Conservation (phyloP, 2,113 vertebrate genomes). For the Bungarus multicinctus region DNA sequence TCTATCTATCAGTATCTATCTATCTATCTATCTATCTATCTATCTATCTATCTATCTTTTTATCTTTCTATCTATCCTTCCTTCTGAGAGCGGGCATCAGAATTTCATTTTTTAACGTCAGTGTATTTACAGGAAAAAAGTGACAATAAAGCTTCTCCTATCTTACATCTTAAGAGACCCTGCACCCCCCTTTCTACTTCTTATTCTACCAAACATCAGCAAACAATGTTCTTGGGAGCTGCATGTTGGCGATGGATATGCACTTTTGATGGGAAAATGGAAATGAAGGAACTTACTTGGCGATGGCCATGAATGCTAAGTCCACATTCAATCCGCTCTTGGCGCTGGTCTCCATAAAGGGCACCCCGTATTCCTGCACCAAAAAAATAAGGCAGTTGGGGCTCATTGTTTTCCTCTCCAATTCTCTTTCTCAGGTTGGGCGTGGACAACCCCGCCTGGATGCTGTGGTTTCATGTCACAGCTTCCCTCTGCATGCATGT, state of each 20-base stretch:
- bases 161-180: not conserved
- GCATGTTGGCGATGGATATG: not conserved
- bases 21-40: too few species aligned
- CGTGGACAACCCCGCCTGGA: not conserved
- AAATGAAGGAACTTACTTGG: conserved; percentile 77
- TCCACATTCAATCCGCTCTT: conserved; percentile 90
- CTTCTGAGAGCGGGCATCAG: too few species aligned
- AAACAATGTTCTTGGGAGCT: not conserved
- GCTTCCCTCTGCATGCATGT: too few species aligned
- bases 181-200: not conserved
- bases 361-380: conserved; percentile 86
- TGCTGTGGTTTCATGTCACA: not conserved
- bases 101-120: too few species aligned
- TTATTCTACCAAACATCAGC: not conserved
- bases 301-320: conserved; percentile 88
- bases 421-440: not conserved
- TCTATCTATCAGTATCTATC: too few species aligned
- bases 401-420: not conserved
- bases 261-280: not conserved
- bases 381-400: not conserved
- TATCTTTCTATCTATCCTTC: too few species aligned
- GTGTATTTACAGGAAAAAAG: not conserved
- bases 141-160: not conserved
- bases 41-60: too few species aligned
- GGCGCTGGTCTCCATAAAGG: conserved; percentile 94